Base-by-base conservation (phyloP, 2,888 invertebrate species). In the Epirrita christyi region DNA sequence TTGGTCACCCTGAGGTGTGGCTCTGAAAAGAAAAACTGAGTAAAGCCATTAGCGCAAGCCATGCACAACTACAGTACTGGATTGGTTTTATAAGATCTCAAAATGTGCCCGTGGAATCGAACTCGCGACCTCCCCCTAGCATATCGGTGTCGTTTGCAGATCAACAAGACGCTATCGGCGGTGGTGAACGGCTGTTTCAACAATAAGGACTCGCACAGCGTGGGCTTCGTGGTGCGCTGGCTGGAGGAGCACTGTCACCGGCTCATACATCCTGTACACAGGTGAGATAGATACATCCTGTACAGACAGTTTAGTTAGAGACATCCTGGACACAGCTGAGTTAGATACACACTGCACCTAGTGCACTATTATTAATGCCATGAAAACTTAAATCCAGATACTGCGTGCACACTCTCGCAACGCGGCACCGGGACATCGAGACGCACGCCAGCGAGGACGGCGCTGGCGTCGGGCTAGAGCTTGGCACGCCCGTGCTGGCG, bases 161-260 rank as follows among this genome's bases (percentile, higher is more conserved):
- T 96, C 61, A 94, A 95, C 76, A 94, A 94, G 67, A 96, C 96
- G 0, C 86, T 97, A 48, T 89, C 94, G 45, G 93, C 96, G 1
- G 95, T 97, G 34, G 94, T 95, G 48, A 94, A 94, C 68, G 95
- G 97, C 13, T 97, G 97, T 78, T 97, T 97, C 88, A 96, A 97
- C 81, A 94, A 94, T 28, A 96, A 96, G 81, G 94, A 94, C 59
- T 92, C 93, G 45, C 93, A 97, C 66, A 96, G 96, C 48, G 90
- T 94, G 15, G 95, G 95, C 58, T 97, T 94, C 78, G 95, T 97
- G 57, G 94, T 95, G 49, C 96, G 97, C 78, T 97, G 97, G 97
- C 92, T 97, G 21, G 94, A 94, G 72, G 94, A 95, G 63, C 95
- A 97, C 86, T 95, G 96, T 59, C 96, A 96, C 38, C 92, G 97